These are phyloP conservation scores for Lobophora halterata DNA, from an alignment of 2,888 invertebrate genomes.

Conservation along the genomic window DNA sequence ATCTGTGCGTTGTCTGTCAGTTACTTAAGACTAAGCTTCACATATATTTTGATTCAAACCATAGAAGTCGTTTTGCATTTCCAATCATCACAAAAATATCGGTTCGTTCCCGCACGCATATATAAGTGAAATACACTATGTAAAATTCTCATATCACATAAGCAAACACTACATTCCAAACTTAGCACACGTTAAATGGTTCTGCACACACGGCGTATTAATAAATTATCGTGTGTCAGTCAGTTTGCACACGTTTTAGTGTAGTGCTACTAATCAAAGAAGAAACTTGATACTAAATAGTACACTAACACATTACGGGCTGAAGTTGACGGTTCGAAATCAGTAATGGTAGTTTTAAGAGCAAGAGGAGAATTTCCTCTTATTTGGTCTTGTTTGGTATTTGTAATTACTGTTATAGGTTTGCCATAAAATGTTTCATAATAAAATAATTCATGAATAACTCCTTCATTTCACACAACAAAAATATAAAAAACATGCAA, in stretches of 20 bases:
- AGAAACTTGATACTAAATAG: constrained; percentile 61
- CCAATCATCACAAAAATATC: too few species aligned
- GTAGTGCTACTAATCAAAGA: constrained; percentile 52
- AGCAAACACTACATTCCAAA: constrained; percentile 35
- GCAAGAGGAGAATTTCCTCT: too few species aligned
- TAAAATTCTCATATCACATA: constrained; percentile 9
- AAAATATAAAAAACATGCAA: too few species aligned
- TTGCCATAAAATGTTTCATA: too few species aligned
- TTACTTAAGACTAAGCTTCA: too few species aligned
- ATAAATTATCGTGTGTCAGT: constrained; percentile 56
- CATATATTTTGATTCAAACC: too few species aligned
- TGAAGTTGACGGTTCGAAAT: neutral
- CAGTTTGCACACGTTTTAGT: constrained; percentile 62
- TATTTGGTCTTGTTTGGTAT: too few species aligned
- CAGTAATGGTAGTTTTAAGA: neutral
- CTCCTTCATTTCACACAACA: too few species aligned
- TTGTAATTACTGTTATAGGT: too few species aligned
- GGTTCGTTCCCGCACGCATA: neutral
- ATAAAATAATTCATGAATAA: too few species aligned
- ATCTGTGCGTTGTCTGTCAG: too few species aligned
- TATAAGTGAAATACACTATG: constrained; percentile 4
- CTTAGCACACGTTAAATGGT: constrained; percentile 36
- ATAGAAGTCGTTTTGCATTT: too few species aligned
- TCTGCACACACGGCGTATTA: constrained; percentile 53
- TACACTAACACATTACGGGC: constrained; percentile 41